phyloP scores from a whole-genome alignment of 2,797 vertebrate species.

The Vireo griseus region DNA sequence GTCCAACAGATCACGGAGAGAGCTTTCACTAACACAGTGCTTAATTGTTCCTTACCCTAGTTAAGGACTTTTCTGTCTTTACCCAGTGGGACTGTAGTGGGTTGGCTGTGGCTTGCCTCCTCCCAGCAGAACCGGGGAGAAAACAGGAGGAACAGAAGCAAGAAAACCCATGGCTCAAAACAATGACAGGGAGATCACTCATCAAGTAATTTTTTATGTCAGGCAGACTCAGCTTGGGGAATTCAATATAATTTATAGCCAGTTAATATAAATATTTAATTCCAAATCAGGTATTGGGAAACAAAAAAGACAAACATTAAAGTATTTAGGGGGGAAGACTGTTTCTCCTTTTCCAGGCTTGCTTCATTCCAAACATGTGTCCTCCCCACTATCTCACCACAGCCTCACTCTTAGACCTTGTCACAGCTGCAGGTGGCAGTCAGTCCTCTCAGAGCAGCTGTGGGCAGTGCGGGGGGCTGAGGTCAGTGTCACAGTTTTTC shows the following conservation, averaged over 20 bases:
- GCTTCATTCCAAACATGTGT: background rate
- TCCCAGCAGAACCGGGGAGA: background rate
- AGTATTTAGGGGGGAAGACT: background rate
- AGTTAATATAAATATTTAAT: background rate
- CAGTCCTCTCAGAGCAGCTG: background rate
- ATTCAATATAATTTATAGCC: background rate
- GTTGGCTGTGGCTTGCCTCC: fast-evolving
- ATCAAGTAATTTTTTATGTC: background rate
- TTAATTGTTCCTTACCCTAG: background rate
- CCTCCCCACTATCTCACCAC: background rate
- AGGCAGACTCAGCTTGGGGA: background rate
- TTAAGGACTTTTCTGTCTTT: background rate
- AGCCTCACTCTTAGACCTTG: background rate
- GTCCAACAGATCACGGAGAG: background rate
- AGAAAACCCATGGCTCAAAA: background rate
- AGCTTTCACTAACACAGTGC: background rate
- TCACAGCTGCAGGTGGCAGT: background rate
- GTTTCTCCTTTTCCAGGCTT: background rate
- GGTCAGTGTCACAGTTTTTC: background rate
- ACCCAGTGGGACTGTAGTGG: background rate
- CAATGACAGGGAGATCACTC: background rate
- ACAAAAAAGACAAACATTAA: background rate
- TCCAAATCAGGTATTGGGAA: background rate
- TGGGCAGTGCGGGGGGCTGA: background rate
- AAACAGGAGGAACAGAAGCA: background rate